phyloP scores from a whole-genome alignment of 1,140 invertebrate genomes.

The Planococcus citri region DNA sequence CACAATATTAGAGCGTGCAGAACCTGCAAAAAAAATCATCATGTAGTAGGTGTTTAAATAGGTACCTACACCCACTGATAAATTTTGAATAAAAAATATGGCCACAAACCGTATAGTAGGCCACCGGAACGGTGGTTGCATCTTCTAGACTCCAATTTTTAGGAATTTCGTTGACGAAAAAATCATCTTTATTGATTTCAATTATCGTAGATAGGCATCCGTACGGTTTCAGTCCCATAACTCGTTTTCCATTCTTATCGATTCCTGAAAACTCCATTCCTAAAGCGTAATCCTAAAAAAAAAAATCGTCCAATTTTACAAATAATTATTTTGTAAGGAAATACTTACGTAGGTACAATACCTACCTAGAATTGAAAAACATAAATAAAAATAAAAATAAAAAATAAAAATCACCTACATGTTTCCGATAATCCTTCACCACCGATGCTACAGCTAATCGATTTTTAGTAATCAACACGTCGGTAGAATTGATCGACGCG shows the following conservation, averaged over 20 bases:
- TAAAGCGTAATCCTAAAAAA: slow-evolving; percentile 69
- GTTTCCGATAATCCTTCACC: not conserved
- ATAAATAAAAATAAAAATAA: not conserved
- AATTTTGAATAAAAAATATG: too few species aligned
- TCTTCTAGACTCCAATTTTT: slow-evolving; percentile 42
- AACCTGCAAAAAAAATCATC: not conserved
- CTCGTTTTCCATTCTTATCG: slow-evolving; percentile 54
- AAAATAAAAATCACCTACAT: too few species aligned
- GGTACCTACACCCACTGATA: too few species aligned
- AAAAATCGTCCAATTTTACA: too few species aligned
- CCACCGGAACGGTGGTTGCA: slow-evolving; percentile 43
- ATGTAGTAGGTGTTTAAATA: too few species aligned
- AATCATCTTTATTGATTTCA: slow-evolving; percentile 50
- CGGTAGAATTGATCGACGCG: slow-evolving; percentile 86
- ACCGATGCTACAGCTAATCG: not conserved
- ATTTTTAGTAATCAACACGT: slow-evolving; percentile 33
- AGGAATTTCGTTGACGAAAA: slow-evolving; percentile 38
- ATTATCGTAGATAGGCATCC: slow-evolving; percentile 81
- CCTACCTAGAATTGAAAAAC: too few species aligned
- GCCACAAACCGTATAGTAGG: slow-evolving; percentile 31
- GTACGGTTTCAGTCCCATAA: slow-evolving; percentile 86
- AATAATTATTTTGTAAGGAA: too few species aligned
- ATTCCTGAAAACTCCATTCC: slow-evolving; percentile 88
- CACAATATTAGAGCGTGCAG: not conserved
- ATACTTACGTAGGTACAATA: too few species aligned